These are phyloP conservation scores for Laspeyria flexula DNA, from an alignment of 2,888 invertebrate species.

Conservation along the genomic window DNA sequence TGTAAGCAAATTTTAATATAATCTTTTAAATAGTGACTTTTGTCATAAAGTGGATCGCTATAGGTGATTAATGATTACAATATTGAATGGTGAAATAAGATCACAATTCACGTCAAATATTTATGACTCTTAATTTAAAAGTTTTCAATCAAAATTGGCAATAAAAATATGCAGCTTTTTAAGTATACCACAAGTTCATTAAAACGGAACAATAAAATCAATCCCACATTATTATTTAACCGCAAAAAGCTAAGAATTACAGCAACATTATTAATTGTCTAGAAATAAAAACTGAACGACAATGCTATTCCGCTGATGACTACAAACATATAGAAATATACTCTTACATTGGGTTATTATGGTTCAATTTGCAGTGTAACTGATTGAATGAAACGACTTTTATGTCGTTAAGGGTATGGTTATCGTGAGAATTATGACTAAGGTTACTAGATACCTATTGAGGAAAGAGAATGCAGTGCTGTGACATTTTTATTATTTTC, in stretches of 20 bases:
- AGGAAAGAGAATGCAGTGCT: neutral
- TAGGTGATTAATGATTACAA: no score
- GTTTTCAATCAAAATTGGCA: no score
- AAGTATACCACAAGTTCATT: neutral
- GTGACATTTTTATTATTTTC: neutral
- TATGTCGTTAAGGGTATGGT: neutral
- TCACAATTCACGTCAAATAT: no score
- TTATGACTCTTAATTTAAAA: no score
- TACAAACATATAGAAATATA: no score
- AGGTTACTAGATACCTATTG: neutral
- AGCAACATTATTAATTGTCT: constrained; percentile 14
- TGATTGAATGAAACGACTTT: constrained; percentile 10
- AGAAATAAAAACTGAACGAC: constrained; percentile 21
- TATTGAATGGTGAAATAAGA: no score
- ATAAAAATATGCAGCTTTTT: neutral
- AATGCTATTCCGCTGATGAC: constrained; percentile 20
- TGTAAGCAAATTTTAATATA: no score
- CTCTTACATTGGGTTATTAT: no score
- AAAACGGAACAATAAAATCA: constrained; percentile 7
- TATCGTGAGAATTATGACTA: constrained; percentile 20
- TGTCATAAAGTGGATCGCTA: no score
- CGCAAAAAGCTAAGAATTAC: constrained; percentile 16
- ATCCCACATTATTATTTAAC: constrained; percentile 8
- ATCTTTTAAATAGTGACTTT: no score
- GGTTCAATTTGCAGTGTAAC: no score